Evolutionary conservation across 1,140 invertebrate species (phyloP).

Genomic region (Steinernema feltiae): DNA sequence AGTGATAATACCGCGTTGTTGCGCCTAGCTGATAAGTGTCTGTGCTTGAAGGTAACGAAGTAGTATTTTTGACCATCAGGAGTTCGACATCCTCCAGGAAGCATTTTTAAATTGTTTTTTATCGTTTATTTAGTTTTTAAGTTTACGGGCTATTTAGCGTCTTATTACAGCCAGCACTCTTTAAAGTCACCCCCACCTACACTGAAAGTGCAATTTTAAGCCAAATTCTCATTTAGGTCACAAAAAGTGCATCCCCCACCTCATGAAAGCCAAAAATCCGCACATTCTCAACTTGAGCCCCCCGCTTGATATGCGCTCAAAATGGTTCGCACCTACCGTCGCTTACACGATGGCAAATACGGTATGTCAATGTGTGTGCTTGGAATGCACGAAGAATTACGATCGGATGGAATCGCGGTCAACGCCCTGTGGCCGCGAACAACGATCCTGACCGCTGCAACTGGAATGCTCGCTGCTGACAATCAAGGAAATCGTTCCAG

Average conservation of each 20-base stretch:
- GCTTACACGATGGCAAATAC: constrained; percentile 96
- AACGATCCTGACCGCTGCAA: constrained; percentile 87
- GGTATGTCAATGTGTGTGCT: constrained; percentile 94
- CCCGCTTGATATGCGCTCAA: constrained; percentile 81
- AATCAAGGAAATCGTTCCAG: constrained; percentile 62
- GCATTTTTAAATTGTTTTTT: too few relatives aligned
- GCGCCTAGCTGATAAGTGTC: too few relatives aligned
- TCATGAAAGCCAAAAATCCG: constrained; percentile 80
- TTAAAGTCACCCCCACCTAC: too few relatives aligned
- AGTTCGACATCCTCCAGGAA: too few relatives aligned
- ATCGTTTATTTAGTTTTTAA: too few relatives aligned
- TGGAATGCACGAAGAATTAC: constrained; percentile 86
- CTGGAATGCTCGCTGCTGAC: constrained; percentile 81
- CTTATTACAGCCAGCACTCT: too few relatives aligned
- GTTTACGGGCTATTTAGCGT: too few relatives aligned
- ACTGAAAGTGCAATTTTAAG: too few relatives aligned
- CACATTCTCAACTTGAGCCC: constrained; percentile 93
- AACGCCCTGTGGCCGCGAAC: constrained; percentile 86
- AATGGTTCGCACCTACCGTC: constrained; percentile 86
- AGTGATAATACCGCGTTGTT: too few relatives aligned
- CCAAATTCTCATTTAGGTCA: constrained; percentile 65
- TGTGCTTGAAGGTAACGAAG: too few relatives aligned
- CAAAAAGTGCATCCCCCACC: constrained; percentile 80
- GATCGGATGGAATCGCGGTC: constrained; percentile 75
- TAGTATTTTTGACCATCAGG: too few relatives aligned